Conservation (phyloP, 2,888 invertebrate species). For the Oscheius sp. region DNA sequence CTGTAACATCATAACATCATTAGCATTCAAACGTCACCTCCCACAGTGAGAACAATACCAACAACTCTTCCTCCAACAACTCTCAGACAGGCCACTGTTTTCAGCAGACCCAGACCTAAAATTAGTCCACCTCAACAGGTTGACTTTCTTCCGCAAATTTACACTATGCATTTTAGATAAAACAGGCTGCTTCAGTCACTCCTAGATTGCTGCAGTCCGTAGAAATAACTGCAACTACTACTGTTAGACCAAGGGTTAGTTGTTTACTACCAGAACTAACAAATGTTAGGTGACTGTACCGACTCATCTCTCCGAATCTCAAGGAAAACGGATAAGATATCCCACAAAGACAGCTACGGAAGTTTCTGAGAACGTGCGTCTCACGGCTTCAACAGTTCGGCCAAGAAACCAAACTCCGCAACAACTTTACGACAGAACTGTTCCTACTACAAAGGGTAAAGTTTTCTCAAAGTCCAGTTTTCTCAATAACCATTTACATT, state of each 20-base stretch:
- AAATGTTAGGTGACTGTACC: too few species aligned
- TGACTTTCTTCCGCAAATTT: background rate
- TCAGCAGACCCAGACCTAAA: conserved; percentile 50
- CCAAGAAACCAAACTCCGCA: conserved; percentile 20
- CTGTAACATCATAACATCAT: background rate
- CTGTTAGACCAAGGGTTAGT: background rate
- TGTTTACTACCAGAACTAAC: too few species aligned
- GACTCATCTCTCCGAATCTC: background rate
- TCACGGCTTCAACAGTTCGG: conserved; percentile 18
- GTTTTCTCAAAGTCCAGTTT: background rate
- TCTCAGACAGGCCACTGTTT: conserved; percentile 37
- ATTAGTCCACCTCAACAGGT: conserved; percentile 37
- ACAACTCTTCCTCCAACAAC: conserved; percentile 29
- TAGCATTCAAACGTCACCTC: conserved; percentile 15
- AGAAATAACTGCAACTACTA: conserved; percentile 24
- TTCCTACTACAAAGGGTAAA: conserved; percentile 23
- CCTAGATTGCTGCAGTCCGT: conserved; percentile 14
- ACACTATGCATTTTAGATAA: conserved; percentile 5
- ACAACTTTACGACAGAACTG: conserved; percentile 30
- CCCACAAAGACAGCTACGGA: conserved; percentile 26
- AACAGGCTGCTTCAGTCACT: conserved; percentile 22
- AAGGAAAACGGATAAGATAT: conserved; percentile 21
- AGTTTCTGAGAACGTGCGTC: background rate
- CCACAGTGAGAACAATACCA: conserved; percentile 23
- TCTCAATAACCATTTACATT: background rate